These are phyloP conservation scores for Triplophysa dalaica DNA, from an alignment of 2,113 vertebrate genomes.

Conservation along the genomic window DNA sequence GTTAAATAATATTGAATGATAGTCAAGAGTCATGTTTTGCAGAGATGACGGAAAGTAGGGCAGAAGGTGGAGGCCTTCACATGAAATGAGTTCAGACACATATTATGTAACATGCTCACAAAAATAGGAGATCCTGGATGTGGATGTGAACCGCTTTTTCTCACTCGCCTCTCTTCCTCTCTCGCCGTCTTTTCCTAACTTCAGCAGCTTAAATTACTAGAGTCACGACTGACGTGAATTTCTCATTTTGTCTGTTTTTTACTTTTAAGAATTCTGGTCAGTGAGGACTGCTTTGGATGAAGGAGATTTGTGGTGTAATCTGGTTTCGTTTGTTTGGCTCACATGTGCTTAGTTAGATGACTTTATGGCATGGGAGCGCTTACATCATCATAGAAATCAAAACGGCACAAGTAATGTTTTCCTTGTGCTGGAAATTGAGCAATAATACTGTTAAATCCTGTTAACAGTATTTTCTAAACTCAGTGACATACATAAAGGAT, in stretches of 20 bases:
- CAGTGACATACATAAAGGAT: too few relatives aligned
- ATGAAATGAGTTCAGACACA: slow-evolving; percentile 66
- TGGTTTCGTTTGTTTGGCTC: slow-evolving; percentile 12
- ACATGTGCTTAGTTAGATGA: not conserved
- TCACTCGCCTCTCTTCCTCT: not conserved
- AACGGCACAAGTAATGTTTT: not conserved
- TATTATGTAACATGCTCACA: slow-evolving; percentile 62
- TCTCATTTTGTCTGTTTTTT: slow-evolving; percentile 42
- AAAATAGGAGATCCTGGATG: slow-evolving; percentile 40
- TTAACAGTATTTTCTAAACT: too few relatives aligned
- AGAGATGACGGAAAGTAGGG: slow-evolving; percentile 45
- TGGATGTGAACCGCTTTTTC: slow-evolving; percentile 24
- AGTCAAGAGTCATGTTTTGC: slow-evolving; percentile 24
- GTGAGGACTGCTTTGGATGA: not conserved
- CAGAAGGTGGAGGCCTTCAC: slow-evolving; percentile 58
- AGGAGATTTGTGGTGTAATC: not conserved
- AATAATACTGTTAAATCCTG: too few relatives aligned
- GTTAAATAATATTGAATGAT: not conserved
- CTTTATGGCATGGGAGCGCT: not conserved
- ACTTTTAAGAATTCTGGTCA: slow-evolving; percentile 1
- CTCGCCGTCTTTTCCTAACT: not conserved
- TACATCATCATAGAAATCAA: not conserved
- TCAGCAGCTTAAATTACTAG: slow-evolving; percentile 54
- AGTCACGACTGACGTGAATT: slow-evolving; percentile 58
- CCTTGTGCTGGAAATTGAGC: slow-evolving; percentile 4